Evolutionary conservation across 2,888 invertebrate species (phyloP), one percentile per base, ranked within the genome.

Genomic region (Melitaea athalia): DNA sequence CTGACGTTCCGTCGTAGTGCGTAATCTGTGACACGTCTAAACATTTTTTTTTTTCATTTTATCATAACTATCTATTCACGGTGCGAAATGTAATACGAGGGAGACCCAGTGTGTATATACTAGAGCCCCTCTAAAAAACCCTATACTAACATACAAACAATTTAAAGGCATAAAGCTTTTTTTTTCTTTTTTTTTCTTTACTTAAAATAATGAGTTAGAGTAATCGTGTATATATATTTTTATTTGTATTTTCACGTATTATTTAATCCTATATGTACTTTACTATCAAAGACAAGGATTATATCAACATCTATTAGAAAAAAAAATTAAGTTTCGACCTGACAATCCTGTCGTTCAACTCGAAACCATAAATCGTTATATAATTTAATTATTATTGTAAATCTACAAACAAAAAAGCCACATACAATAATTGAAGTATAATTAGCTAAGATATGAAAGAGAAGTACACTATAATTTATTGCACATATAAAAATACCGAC

Each of bases 141-240:
- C 71, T 66, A 65, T 60, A 63, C 73, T 90, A 89, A 87, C 86
- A 86, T 91, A 89, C 88, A 91, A 91, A 89, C 88, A 88, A 88
- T 91, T 88, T 87, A 87, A 90, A 91, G 90, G 91, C 91, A 85
- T 91, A 85, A 92, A 91, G 91, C 91, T 87, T 87, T 84, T 85
- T 90, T 24, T 88, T 87, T 89, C 85, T 72, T 81, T 83, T 86
- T 88, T 86, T 86, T 85, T 87, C 63, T 87, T 84, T 85, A 71
- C 86, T 89, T 73, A 89, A 81, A 38, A 83, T 88, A 87, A 88
- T 89, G 87, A 90, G 87, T 91, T 87, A 90, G 80, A 88, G 84
- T 89, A 90, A 85, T 87, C 78, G 89, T 91, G 92, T 92, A 91
- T 92, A 92, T 92, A 92, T 92, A 92, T 92, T 92, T 92, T 92